phyloP scores from a whole-genome alignment of 2,888 invertebrate species.

The Rapana venosa region DNA sequence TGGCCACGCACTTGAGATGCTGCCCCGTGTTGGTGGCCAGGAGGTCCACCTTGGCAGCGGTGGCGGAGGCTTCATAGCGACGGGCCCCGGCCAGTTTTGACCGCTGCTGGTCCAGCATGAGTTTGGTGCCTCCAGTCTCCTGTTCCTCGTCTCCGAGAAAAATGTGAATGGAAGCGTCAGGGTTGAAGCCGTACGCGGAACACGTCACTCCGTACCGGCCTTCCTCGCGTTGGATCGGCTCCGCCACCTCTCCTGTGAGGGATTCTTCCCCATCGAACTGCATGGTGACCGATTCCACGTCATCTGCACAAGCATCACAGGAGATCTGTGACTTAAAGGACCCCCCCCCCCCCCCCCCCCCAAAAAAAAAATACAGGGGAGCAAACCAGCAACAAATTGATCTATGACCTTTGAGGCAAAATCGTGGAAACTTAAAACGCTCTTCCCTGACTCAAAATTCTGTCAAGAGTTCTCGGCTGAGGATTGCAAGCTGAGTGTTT shows the following conservation, averaged over 20 bases:
- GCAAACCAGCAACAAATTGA: no score
- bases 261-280: constrained; percentile 18
- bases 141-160: neutral
- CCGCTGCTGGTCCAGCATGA: neutral
- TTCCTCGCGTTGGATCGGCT: neutral
- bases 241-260: neutral
- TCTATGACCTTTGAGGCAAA: no score
- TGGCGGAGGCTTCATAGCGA: neutral
- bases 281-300: constrained; percentile 25
- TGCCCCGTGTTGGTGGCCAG: neutral
- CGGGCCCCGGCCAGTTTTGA: neutral
- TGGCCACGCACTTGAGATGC: constrained; percentile 1
- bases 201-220: constrained; percentile 24
- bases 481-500: no score
- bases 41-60: neutral
- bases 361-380: no score
- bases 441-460: no score
- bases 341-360: no score
- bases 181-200: constrained; percentile 6
- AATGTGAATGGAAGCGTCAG: neutral
- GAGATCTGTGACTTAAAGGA: no score
- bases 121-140: neutral
- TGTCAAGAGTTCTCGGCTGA: no score
- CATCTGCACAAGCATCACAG: neutral
- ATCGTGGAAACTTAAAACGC: no score